Evolutionary conservation across 2,113 vertebrate genomes (phyloP).

Genomic region (Pavo muticus): DNA sequence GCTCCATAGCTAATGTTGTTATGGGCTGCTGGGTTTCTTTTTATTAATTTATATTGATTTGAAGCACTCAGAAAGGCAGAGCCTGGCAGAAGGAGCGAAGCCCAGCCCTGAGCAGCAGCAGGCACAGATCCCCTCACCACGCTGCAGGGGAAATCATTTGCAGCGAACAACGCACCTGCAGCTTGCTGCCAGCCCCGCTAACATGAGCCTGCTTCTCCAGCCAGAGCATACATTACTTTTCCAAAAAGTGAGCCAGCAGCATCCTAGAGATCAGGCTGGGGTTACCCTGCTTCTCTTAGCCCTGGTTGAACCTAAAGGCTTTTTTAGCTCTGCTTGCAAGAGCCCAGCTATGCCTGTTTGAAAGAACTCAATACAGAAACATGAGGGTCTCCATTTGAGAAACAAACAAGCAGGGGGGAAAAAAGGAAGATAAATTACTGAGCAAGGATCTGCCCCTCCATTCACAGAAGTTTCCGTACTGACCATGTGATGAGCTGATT

Average conservation of each 20-base stretch:
- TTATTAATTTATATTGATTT: conserved; percentile 73
- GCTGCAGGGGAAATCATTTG: conserved; percentile 3
- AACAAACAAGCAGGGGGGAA: neutral
- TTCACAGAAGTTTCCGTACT: neutral
- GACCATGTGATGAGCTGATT: neutral
- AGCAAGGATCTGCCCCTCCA: neutral
- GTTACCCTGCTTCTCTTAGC: neutral
- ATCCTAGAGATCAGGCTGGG: neutral
- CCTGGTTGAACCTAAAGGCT: neutral
- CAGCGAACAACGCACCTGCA: neutral
- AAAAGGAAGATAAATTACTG: neutral
- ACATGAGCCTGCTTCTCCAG: neutral
- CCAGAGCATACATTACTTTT: neutral
- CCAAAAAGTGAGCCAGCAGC: conserved; percentile 1
- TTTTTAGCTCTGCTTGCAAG: neutral
- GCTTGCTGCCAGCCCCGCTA: neutral
- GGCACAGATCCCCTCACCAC: neutral
- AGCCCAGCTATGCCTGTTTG: neutral
- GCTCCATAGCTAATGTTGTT: conserved; percentile 45
- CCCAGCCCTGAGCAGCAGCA: neutral
- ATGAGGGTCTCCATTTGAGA: rapidly evolving
- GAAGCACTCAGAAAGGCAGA: conserved; percentile 39
- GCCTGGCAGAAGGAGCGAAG: neutral
- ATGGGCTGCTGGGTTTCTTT: conserved; percentile 64
- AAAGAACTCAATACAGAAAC: neutral